Base-by-base conservation (phyloP, 2,888 invertebrate genomes). In the Dichetophora obliterata region DNA sequence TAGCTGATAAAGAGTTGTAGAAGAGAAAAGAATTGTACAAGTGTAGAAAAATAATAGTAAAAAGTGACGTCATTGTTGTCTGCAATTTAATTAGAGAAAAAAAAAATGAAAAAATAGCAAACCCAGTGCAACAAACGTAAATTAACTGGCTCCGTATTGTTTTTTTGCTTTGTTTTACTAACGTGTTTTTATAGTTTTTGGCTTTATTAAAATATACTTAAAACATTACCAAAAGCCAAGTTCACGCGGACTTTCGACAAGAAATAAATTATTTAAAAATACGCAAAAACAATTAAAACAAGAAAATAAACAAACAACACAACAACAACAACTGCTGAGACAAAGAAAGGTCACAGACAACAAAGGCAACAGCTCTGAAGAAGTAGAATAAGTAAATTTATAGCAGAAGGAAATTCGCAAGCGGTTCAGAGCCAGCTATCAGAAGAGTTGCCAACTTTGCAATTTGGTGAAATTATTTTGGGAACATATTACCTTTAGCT, bases 41-140 rank as follows among this genome's bases (percentile, higher is more conserved):
- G 34, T 50, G 74, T 72, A 16, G 59, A 24, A 69, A 34, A 70
- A 52, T 27, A 31, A 61, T 31, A 48, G 48, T 70, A 54, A 19
- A 61, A 63, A 74, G 74, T 74, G 74, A 74, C 74, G 74, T 74
- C 74, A 74, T 74, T 37, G 54, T 54, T 52, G 74, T 66, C 54
- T 74, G 37, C 66, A 22, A 59, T 14, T 24, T 27, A 34, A 68
- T 68, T 19, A 68, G 9, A 68, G 1, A 68, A 68, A 22, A 54
- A 3, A 70, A 52, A 9, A 52, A 69, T 31, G 31, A 54, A 69
- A n/a, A 52, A 57, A 69, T 11, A n/a, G 70, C 54, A 34, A 54
- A 52, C 27, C 9, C n/a, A 48, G 48, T 24, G 50, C 24, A 52
- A 50, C n/a, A 48, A 22, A 48, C 16, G 22, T 11, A 43, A 68